These are phyloP conservation scores for Nomada hirtipes DNA, from an alignment of 2,888 invertebrate species.

Conservation along the genomic window DNA sequence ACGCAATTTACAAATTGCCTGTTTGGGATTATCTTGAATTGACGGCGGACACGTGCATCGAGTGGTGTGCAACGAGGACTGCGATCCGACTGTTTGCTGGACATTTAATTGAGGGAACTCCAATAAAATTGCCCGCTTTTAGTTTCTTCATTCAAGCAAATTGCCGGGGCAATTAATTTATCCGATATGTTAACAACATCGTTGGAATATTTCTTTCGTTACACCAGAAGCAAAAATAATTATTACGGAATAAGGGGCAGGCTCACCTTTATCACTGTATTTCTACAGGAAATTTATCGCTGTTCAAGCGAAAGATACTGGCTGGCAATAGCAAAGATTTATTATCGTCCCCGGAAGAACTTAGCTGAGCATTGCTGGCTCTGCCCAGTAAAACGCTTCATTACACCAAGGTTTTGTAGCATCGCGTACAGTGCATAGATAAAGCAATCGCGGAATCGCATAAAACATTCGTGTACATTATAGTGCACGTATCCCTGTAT, in stretches of 20 bases:
- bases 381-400: constrained; percentile 8
- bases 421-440: background rate
- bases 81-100: background rate
- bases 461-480: constrained; percentile 1
- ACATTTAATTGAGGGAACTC: background rate
- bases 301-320: constrained; percentile 17
- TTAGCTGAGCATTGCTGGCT: background rate
- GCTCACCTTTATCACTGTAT: background rate
- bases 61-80: background rate
- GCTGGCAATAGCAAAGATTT: constrained; percentile 16
- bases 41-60: background rate
- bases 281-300: constrained; percentile 1
- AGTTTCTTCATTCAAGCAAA: too few species aligned
- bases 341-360: constrained; percentile 11
- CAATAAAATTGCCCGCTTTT: background rate
- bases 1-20: constrained; percentile 64
- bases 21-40: constrained; percentile 54
- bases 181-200: background rate
- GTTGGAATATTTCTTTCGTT: background rate
- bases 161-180: too few species aligned
- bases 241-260: too few species aligned
- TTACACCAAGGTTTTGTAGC: constrained; percentile 12
- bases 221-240: too few species aligned
- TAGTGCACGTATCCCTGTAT: background rate
- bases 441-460: background rate